A percentile compares a stretch with the other conserved stretches of the same genome.
These are phyloP conservation scores for Nomada fabriciana DNA, from an alignment of 2,888 invertebrate genomes.

Conservation along the genomic window DNA sequence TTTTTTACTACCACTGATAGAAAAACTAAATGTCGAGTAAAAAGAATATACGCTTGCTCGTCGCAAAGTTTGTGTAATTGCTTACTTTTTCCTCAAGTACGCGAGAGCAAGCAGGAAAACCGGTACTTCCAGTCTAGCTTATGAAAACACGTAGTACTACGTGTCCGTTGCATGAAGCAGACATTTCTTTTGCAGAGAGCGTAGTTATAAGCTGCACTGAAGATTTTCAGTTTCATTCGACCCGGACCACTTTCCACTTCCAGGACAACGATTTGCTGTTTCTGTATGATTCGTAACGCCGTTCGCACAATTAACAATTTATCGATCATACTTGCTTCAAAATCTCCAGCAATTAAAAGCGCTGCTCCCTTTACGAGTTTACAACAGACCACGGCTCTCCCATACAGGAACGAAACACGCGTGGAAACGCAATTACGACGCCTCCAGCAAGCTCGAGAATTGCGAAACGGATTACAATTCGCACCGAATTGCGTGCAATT, in stretches of 20 bases:
- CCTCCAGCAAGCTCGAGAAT: constrained; percentile 8
- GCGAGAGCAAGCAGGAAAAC: constrained; percentile 11
- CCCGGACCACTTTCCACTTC: too few species aligned
- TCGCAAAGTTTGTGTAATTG: neutral
- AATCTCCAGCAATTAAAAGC: too few species aligned
- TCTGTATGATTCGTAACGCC: too few species aligned
- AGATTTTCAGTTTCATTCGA: neutral
- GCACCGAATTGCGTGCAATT: constrained; percentile 33
- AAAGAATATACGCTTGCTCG: neutral
- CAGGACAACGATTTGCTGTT: too few species aligned
- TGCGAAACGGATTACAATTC: constrained; percentile 31
- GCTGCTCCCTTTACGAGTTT: too few species aligned
- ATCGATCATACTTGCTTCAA: too few species aligned
- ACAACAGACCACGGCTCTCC: too few species aligned
- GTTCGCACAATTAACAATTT: too few species aligned
- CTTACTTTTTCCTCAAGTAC: neutral
- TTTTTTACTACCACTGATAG: neutral
- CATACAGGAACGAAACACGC: constrained; percentile 3
- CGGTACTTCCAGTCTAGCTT: constrained; percentile 10
- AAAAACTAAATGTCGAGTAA: neutral
- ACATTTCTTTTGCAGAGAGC: neutral
- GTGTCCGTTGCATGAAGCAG: constrained; percentile 1
- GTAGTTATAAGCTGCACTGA: neutral
- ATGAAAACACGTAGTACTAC: constrained; percentile 13
- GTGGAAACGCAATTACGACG: constrained; percentile 11